phyloP scores from a whole-genome alignment of 2,797 vertebrate genomes.

The Poecilia gillii region DNA sequence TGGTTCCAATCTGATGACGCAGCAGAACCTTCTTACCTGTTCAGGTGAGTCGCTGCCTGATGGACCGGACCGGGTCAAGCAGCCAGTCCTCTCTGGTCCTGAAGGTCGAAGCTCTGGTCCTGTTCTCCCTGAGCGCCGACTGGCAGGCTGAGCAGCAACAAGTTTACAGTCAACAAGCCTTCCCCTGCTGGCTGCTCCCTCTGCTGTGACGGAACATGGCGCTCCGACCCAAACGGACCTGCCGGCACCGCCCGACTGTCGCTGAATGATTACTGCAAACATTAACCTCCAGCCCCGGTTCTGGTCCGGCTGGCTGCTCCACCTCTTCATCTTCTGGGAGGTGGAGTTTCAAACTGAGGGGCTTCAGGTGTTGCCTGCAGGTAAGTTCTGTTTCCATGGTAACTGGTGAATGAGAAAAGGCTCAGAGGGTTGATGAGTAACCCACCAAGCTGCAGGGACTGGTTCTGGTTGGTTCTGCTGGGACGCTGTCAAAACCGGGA shows the following conservation, averaged over 20 bases:
- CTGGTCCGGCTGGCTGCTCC: background rate
- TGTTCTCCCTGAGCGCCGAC: constrained; percentile 4
- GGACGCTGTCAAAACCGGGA: background rate
- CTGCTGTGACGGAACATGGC: background rate
- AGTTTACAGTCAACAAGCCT: constrained; percentile 24
- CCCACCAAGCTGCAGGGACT: background rate
- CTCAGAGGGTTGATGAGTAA: background rate
- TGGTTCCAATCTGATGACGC: background rate
- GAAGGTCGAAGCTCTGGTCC: constrained; percentile 32
- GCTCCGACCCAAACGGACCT: background rate
- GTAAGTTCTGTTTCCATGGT: background rate
- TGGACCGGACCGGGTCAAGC: background rate
- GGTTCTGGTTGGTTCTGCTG: background rate
- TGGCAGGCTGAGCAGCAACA: constrained; percentile 14
- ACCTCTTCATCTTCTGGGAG: background rate
- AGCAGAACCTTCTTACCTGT: constrained; percentile 26
- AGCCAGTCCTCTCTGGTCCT: constrained; percentile 9
- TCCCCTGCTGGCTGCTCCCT: background rate
- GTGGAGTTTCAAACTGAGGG: background rate
- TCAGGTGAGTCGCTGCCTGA: constrained; percentile 13
- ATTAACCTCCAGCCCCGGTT: background rate
- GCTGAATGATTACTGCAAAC: background rate
- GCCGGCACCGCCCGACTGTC: background rate
- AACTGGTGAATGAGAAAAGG: background rate
- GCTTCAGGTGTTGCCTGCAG: background rate